Percentiles rank a stretch among this genome's conserved stretches.
Conservation (phyloP, 2,888 invertebrate genomes). For the Nowickia ferox region DNA sequence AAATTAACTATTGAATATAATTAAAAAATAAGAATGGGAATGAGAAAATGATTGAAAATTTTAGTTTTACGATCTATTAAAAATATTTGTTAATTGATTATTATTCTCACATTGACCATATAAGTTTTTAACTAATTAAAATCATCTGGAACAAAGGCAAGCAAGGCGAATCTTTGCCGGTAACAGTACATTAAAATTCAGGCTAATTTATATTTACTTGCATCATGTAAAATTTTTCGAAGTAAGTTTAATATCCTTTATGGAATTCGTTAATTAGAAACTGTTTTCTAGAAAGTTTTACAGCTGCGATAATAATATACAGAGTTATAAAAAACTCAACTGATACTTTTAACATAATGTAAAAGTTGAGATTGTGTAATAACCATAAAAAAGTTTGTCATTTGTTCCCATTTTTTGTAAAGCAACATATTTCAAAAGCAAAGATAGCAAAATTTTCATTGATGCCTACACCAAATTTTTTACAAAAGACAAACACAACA, state of each 20-base stretch:
- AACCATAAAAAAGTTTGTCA: conserved; percentile 7
- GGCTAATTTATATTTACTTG: too few relatives aligned
- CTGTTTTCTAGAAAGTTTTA: background rate
- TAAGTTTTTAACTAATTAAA: too few relatives aligned
- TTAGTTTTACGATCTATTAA: too few relatives aligned
- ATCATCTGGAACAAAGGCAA: too few relatives aligned
- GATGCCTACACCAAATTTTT: too few relatives aligned
- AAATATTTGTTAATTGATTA: too few relatives aligned
- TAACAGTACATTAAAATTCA: too few relatives aligned
- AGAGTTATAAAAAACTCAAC: background rate
- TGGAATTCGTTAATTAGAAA: background rate
- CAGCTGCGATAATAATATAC: background rate
- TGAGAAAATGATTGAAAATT: background rate
- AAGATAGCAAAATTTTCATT: too few relatives aligned
- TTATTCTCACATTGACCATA: too few relatives aligned
- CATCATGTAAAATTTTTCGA: background rate
- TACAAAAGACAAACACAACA: too few relatives aligned
- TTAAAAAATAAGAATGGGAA: background rate
- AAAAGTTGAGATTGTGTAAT: background rate
- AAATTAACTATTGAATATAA: background rate
- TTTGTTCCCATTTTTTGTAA: background rate
- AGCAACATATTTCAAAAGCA: too few relatives aligned
- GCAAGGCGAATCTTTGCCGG: too few relatives aligned
- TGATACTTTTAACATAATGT: background rate
- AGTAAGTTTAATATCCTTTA: background rate